Percentiles rank a stretch among this genome's conserved stretches.
These are phyloP conservation scores for Eudyptes chrysolophus DNA, from an alignment of 2,113 vertebrate species.

Conservation along the genomic window DNA sequence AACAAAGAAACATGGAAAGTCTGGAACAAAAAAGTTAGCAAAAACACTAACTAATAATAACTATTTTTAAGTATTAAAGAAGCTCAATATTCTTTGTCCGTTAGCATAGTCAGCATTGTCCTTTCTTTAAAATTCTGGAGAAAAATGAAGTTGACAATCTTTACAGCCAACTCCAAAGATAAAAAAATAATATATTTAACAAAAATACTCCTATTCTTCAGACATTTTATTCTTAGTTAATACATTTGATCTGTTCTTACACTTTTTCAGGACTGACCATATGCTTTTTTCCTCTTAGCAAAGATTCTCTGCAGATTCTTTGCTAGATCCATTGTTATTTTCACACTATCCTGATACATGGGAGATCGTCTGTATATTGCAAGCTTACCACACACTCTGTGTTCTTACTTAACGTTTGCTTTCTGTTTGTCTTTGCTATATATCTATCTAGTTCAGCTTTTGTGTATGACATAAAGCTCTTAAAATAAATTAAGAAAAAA, in stretches of 20 bases:
- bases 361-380: neutral
- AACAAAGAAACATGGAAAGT: neutral
- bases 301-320: neutral
- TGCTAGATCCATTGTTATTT: neutral
- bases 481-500: slow-evolving; percentile 31
- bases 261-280: neutral
- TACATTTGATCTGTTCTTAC: neutral
- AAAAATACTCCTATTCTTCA: neutral
- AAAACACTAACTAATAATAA: neutral
- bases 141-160: neutral
- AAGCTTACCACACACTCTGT: neutral
- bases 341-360: neutral
- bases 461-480: slow-evolving; percentile 20
- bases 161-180: neutral
- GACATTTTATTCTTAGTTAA: neutral
- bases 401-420: neutral
- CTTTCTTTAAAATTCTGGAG: neutral
- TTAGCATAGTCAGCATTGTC: neutral
- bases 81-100: neutral
- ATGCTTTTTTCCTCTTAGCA: neutral
- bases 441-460: neutral
- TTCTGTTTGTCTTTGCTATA: neutral
- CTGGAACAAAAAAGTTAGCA: neutral
- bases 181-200: neutral
- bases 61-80: neutral